Base-by-base conservation (phyloP, 2,888 invertebrate genomes). In the Tanypteryx hageni region DNA sequence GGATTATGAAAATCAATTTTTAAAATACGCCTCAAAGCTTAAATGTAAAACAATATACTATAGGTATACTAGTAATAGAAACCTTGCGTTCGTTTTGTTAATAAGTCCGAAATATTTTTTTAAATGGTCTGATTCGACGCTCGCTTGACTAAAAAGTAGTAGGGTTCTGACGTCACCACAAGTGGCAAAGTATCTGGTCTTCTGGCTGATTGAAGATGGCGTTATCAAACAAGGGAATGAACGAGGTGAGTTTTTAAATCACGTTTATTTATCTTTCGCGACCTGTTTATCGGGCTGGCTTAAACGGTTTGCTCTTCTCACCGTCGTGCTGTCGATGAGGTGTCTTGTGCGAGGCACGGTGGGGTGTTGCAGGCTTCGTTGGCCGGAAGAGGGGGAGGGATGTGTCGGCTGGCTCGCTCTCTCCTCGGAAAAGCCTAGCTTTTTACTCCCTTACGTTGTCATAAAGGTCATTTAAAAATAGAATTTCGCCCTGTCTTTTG, bases 121-220 rank as follows among this genome's bases (percentile, higher is more conserved):
- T 8, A 1, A 61, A 83, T 5, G 18, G 10, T 27, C 59, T 0
- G 18, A 18, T 11, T 13, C 44, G 44, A 11, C 89, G n/a, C 56
- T 68, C 11, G n/a, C 64, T 89, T 89, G 89, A 89, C 89, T 89
- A 89, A 89, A 64, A 31, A 31, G 64, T 64, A 68, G 64, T 10
- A 89, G 64, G 61, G 89, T 89, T 68, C 89, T 89, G 89, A 89
- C 89, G 89, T 89, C 89, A 89, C 64, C 16, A 16, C 64, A 68
- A 89, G 89, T 64, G 89, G 44, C 61, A 56, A 89, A 64, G 89
- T 89, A 89, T 89, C 89, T 89, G 89, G 89, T 89, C 89, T 89
- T 89, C 89, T 89, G 89, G 89, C 89, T 89, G 89, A 44, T 89
- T 89, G 89, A 89, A 89, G 89, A 89, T 89, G 89, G 89, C 89